Evolutionary conservation across 35 echinoderm and acorn worm species (phyloP), one percentile per base, ranked within the genome.

Genomic region (Amphiura filiformis): DNA sequence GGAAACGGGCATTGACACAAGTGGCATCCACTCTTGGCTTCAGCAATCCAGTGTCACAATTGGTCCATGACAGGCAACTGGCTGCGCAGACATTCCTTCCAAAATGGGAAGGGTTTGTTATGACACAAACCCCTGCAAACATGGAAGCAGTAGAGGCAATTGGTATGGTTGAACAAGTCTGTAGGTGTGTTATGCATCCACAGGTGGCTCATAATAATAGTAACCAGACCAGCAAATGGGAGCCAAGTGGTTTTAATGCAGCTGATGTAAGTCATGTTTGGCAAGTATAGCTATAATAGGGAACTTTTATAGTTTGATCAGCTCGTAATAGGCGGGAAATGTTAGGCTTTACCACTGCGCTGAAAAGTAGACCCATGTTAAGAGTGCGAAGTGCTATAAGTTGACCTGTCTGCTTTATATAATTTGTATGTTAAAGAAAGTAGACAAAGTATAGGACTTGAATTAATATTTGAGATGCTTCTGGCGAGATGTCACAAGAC

Each of bases 91-190:
- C 61, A 70, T 70, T 15, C 61, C 61, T 70, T 11, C 61, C 61
- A 18, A 70, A 70, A 26, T 70, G 61, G 61, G 9, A 70, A 30
- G 61, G 61, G 3, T 70, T 70, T 70, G 61, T 70, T 70, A 23
- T 4, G 2, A 70, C 61, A 2, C 17, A 70, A 70, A 13, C 61
- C 15, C 61, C 61, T 15, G 28, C 26, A 15, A 70, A 70, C 7
- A 70, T 70, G 61, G 61, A 70, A 23, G 61, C 61, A 70, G 61
- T 70, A 15, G 61, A 70, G 15, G 61, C 61, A 70, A 70, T 70
- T 70, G 26, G 26, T 13, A 26, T 70, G 26, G 41, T 70, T 70
- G 7, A n/a, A 70, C 28, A 30, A 11, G 28, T 17, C 5, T 70
- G 61, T 70, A 4, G 61, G 7, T 15, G 11, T 15, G 61, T 70